Evolutionary conservation across 2,888 invertebrate species (phyloP), one percentile per base, ranked within the genome.

Genomic region (Dicyrtoma fusca): DNA sequence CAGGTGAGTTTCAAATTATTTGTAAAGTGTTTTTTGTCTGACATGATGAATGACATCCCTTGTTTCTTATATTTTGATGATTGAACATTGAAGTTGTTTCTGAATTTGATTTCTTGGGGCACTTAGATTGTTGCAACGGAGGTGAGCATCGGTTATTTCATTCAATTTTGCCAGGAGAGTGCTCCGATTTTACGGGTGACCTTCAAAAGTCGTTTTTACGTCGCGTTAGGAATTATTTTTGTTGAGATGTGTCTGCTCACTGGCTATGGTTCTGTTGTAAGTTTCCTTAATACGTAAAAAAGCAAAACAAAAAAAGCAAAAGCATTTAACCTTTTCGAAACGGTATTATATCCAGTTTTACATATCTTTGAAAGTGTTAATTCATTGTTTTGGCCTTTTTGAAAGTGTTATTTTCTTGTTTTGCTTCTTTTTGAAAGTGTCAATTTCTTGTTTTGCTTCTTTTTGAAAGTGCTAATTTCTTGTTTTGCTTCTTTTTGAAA

Each of bases 71-170:
- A 57, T 13, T 21, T 23, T 8, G 14, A 57, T 5, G 4, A 57
- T 13, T 57, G 14, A 14, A 21, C 5, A 8, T 25, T 14, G 6
- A 25, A 23, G 25, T 23, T 14, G 14, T 26, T 8, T 57, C 3
- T 13, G 23, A 26, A 25, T 57, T n/a, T 57, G 10, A 57, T 57
- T 25, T 25, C 25, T 57, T 4, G 25, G 25, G 47, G 73, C 5
- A 72, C 71, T 55, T 61, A 44, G 11, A 71, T 69, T 17, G 19
- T 47, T 6, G 51, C 34, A 1, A 65, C 53, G 17, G 65, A 49
- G 45, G 26, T 66, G 19, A 26, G 34, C n/a, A 26, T 59, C 3
- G 49, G 13, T 44, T 61, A 34, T 55, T 34, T 59, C 19, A 14
- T 34, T 4, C 19, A 21, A 1, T 49, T 62, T 17, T 13, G 53